Conservation (phyloP, 2,797 vertebrate species). For the Alcedo quadribrachys region DNA sequence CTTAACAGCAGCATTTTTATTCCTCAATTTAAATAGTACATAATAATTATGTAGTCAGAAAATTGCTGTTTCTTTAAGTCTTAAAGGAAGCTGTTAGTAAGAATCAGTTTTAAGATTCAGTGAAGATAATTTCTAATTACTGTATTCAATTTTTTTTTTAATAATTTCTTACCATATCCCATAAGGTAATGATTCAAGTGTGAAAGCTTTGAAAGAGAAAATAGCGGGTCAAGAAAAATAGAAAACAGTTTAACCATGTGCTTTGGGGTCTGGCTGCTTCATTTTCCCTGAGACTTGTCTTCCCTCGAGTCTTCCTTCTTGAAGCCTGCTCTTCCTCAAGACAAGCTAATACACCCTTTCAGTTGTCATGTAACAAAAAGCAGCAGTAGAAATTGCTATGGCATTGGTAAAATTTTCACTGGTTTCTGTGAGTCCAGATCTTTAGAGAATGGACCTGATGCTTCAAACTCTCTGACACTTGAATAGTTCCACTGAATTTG, state of each 20-base stretch:
- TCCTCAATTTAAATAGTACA: constrained; percentile 4
- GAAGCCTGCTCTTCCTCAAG: not conserved
- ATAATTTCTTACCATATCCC: constrained; percentile 55
- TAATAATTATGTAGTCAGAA: constrained; percentile 40
- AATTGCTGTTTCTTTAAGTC: constrained; percentile 12
- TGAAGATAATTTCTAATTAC: constrained; percentile 31
- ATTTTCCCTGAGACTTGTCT: not conserved
- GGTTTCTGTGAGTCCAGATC: not conserved
- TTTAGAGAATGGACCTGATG: not conserved
- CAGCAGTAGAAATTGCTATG: not conserved
- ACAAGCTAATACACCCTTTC: not conserved
- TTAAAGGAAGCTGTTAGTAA: constrained; percentile 19
- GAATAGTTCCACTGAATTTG: not conserved
- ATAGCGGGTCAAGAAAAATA: not conserved
- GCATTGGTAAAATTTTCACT: not conserved
- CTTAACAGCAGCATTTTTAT: not conserved
- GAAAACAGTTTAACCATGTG: constrained; percentile 40
- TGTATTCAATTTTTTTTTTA: constrained; percentile 24
- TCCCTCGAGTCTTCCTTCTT: constrained; percentile 27
- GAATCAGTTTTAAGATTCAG: constrained; percentile 41
- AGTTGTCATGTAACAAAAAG: not conserved
- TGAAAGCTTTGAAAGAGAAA: constrained; percentile 62
- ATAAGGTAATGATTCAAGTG: constrained; percentile 64
- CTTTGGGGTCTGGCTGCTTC: constrained; percentile 29
- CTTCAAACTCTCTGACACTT: not conserved